Base-by-base conservation (phyloP, 2,888 invertebrate species). In the Phanerotoma sp. region DNA sequence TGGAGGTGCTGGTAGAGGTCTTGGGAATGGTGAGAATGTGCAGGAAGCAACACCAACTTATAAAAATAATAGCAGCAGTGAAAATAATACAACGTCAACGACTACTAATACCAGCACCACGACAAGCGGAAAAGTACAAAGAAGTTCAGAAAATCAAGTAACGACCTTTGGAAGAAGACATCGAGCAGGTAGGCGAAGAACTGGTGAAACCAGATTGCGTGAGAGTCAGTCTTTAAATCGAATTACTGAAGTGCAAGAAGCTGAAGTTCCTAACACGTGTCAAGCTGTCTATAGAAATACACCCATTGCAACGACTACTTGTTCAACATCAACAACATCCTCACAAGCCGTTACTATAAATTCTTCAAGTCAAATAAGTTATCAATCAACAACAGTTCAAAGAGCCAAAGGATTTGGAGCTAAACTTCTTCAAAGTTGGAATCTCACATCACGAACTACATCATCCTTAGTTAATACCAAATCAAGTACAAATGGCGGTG, bases 171-270 rank as follows among this genome's bases (percentile, higher is more conserved):
- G 79, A 1, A 76, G 82, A 28, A 74, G 82, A 37, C 83, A 83
- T 67, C 79, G 83, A 61, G 75, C 81, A 1, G 82, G 83, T 15
- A 73, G 84, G 54, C 77, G 84, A 62, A 75, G 84, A 64, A 80
- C 81, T n/a, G 82, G 85, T 1, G 86, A 87, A 65, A 85, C 86
- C 3, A 79, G 84, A 61, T 78, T 92, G 52, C 82, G 91, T 9
- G 91, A 92, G 79, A 91, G 90, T 65, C 91, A 92, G 71, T 91
- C 91, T 21, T 79, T 92, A 57, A 92, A 91, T 77, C 84, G 91
- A 61, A 91, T 92, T 62, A 91, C 91, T 13, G 92, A 92, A 79
- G 91, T 91, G 62, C 90, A 91, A 76, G 91, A 91, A 74, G 88
- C 86, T 51, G 83, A 79, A 32, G 75, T 74, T 1, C 68, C 70